phyloP scores from a whole-genome alignment of 2,888 invertebrate species.

The Deilephila porcellus region DNA sequence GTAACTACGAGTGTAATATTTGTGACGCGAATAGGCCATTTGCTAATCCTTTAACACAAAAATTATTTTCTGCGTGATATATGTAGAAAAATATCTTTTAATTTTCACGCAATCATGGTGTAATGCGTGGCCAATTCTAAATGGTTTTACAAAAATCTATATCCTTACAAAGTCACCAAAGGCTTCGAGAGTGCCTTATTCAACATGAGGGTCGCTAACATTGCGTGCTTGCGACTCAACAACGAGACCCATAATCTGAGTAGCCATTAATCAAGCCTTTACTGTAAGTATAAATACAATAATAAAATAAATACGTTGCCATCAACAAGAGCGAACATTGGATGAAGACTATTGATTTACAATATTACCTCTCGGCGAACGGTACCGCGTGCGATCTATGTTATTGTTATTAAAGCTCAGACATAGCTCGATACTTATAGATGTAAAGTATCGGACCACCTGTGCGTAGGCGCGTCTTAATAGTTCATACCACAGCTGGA shows the following conservation, averaged over 20 bases:
- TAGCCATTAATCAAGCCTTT: background rate
- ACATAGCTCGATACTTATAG: constrained; percentile 12
- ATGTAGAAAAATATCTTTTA: no score
- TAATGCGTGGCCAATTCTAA: no score
- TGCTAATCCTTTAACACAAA: no score
- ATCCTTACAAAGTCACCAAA: no score
- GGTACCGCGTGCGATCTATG: constrained; percentile 20
- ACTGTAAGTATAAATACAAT: constrained; percentile 6
- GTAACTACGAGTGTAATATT: no score
- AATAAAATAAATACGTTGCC: constrained; percentile 19
- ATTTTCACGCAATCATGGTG: no score
- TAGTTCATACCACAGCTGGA: background rate
- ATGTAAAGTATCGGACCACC: constrained; percentile 24
- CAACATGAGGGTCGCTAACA: background rate
- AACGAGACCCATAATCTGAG: background rate
- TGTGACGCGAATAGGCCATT: no score
- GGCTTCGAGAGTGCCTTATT: background rate
- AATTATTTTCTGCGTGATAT: no score
- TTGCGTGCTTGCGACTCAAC: background rate
- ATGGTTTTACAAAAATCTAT: no score
- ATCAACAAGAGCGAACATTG: constrained; percentile 11
- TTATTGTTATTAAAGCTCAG: constrained; percentile 24
- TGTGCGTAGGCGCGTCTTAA: constrained; percentile 21
- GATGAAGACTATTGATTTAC: constrained; percentile 25
- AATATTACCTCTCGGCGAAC: constrained; percentile 17